Percentiles rank a stretch among this genome's conserved stretches.
These are phyloP conservation scores for Catocala fraxini DNA, from an alignment of 2,888 invertebrate genomes.

Conservation along the genomic window DNA sequence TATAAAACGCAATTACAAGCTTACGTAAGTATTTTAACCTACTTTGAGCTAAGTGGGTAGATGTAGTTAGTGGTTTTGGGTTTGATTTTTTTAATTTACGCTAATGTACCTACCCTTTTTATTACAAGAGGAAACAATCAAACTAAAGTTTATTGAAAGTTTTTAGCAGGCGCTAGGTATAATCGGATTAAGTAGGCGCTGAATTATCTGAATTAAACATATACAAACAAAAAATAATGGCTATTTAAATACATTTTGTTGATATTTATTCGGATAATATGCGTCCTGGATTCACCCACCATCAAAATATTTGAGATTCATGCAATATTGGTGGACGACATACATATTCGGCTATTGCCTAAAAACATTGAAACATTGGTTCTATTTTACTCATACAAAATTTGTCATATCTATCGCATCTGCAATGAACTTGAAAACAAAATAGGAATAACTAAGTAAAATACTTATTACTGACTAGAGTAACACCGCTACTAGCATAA, in stretches of 20 bases:
- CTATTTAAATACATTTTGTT: neutral
- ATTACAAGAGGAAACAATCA: neutral
- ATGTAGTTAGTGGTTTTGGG: conserved; percentile 36
- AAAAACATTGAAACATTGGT: too few species aligned
- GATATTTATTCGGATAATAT: neutral
- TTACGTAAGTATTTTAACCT: conserved; percentile 83
- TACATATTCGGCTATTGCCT: too few species aligned
- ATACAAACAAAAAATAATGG: neutral
- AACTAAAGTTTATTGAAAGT: conserved; percentile 19
- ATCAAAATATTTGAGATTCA: too few species aligned
- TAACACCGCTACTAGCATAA: too few species aligned
- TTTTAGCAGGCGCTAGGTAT: conserved; percentile 10
- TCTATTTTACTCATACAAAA: too few species aligned
- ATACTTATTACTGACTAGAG: too few species aligned
- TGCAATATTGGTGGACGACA: too few species aligned
- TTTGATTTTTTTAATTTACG: conserved; percentile 15
- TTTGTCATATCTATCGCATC: too few species aligned
- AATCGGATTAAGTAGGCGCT: neutral
- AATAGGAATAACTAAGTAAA: too few species aligned
- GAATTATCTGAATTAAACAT: neutral
- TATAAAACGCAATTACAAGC: conserved; percentile 82
- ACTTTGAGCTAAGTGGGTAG: conserved; percentile 66
- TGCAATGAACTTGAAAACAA: too few species aligned
- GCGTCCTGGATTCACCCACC: too few species aligned
- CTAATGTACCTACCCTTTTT: neutral